Evolutionary conservation across 1,140 invertebrate genomes (phyloP).

Genomic region (Bombus waltoni): DNA sequence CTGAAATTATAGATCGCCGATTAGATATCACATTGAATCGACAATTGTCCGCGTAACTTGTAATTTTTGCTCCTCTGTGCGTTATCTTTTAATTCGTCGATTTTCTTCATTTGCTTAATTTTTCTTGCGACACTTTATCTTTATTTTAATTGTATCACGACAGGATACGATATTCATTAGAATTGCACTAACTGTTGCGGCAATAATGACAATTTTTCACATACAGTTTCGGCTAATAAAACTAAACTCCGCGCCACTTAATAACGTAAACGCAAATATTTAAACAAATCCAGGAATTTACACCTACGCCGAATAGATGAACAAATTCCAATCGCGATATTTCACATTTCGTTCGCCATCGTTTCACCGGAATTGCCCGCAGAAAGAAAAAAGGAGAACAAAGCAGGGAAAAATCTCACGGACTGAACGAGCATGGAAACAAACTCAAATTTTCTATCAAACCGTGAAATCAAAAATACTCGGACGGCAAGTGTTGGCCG

Average conservation of each 20-base stretch:
- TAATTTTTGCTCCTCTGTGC: no score
- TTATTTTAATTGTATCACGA: neutral
- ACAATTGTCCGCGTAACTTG: neutral
- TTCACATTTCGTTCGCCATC: neutral
- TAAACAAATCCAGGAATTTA: neutral
- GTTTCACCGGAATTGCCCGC: neutral
- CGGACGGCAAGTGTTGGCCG: slow-evolving; percentile 8
- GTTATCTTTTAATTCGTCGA: neutral
- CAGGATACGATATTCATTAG: neutral
- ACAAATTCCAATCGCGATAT: slow-evolving; percentile 51
- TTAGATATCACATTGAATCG: neutral
- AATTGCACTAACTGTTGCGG: neutral
- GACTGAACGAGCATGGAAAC: neutral
- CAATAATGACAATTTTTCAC: neutral
- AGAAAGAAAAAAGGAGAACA: neutral
- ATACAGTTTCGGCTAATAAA: neutral
- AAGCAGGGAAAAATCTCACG: neutral
- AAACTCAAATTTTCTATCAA: slow-evolving; percentile 25
- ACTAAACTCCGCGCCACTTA: neutral
- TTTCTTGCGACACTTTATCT: no score
- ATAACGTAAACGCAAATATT: neutral
- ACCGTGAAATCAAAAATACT: slow-evolving; percentile 29
- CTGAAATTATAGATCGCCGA: neutral
- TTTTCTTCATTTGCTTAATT: neutral
- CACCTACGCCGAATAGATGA: neutral